phyloP scores from a whole-genome alignment of 2,888 invertebrate species.

The Lymantria monacha region DNA sequence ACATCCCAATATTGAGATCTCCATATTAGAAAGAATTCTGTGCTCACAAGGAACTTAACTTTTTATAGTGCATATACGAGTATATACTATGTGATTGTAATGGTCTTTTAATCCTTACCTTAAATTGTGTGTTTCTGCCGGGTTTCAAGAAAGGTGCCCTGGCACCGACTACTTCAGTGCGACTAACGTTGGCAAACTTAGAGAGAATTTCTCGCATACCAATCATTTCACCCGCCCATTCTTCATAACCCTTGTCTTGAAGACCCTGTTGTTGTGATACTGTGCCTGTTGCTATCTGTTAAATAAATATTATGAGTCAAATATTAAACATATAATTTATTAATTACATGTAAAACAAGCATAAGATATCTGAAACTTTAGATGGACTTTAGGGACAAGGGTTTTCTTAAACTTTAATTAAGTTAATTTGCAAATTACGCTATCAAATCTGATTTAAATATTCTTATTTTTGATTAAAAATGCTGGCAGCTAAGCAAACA shows the following conservation, averaged over 20 bases:
- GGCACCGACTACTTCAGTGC: constrained; percentile 92
- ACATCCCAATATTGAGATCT: too few species aligned
- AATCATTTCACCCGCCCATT: constrained; percentile 97
- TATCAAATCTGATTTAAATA: too few species aligned
- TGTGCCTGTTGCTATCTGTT: constrained; percentile 82
- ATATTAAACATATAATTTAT: not conserved
- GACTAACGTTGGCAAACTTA: constrained; percentile 91
- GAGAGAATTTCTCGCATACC: constrained; percentile 94
- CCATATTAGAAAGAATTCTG: too few species aligned
- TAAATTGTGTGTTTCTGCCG: constrained; percentile 95
- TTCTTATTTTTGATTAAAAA: too few species aligned
- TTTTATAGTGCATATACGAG: too few species aligned
- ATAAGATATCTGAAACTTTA: too few species aligned
- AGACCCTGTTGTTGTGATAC: constrained; percentile 89
- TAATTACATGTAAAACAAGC: not conserved
- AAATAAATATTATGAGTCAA: constrained; percentile 4
- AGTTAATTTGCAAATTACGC: too few species aligned
- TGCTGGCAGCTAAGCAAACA: too few species aligned
- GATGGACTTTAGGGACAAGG: too few species aligned
- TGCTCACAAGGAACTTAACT: too few species aligned
- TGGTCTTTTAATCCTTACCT: constrained; percentile 73
- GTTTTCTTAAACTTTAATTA: too few species aligned
- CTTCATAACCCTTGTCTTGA: constrained; percentile 94
- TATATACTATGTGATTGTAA: too few species aligned
- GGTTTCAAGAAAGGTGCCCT: constrained; percentile 95